Conservation (phyloP, 2,113 vertebrate species). For the Antidorcas marsupialis region DNA sequence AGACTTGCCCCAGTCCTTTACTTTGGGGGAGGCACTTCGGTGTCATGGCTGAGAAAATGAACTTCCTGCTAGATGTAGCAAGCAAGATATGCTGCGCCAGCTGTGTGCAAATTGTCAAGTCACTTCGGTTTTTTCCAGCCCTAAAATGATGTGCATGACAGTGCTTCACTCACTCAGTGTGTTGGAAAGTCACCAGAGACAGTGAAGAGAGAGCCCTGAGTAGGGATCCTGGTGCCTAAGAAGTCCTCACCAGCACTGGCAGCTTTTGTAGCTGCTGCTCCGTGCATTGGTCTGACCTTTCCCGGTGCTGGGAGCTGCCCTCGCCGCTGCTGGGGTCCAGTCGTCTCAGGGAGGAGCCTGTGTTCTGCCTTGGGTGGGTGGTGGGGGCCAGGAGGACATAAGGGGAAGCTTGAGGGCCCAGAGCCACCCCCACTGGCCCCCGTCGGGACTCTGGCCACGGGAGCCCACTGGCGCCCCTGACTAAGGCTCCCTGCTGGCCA, state of each 20-base stretch:
- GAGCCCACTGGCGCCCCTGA: not conserved
- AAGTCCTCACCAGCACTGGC: not conserved
- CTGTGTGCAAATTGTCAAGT: not conserved
- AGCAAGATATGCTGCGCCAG: not conserved
- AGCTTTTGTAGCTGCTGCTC: not conserved
- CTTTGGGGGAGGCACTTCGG: not conserved
- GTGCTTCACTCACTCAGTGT: not conserved
- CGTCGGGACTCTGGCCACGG: not conserved
- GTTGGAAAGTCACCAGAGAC: not conserved
- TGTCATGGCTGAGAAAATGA: not conserved
- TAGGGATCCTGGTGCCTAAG: not conserved
- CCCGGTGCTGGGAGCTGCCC: not conserved
- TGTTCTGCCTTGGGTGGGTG: not conserved
- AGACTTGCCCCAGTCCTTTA: not conserved
- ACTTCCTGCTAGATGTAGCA: not conserved
- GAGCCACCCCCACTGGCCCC: not conserved
- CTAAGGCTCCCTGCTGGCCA: not conserved
- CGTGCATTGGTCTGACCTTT: not conserved
- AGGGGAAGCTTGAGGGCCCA: not conserved
- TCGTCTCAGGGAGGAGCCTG: not conserved
- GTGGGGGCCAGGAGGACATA: not conserved
- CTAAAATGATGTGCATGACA: not conserved
- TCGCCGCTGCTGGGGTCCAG: not conserved
- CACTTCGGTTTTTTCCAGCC: not conserved
- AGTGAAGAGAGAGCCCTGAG: not conserved